Conservation (phyloP, 2,113 vertebrate genomes). For the Esox niger region DNA sequence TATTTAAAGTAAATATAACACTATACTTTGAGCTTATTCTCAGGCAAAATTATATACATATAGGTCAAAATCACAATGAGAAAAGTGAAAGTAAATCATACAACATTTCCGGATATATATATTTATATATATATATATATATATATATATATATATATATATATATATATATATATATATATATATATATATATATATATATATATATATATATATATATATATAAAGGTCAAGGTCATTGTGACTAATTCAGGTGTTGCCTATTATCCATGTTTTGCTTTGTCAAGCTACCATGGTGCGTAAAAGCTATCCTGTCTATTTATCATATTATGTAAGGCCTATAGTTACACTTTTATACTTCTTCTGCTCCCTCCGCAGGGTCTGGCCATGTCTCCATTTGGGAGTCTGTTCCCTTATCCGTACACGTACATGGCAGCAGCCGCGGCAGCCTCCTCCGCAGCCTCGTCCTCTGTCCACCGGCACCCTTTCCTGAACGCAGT, state of each 20-base stretch:
- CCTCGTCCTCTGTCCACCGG: constrained; percentile 85
- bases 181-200: too few species aligned
- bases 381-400: constrained; percentile 94
- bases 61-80: not conserved
- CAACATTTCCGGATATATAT: not conserved
- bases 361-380: constrained; percentile 71
- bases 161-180: too few species aligned
- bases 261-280: not conserved
- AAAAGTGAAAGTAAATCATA: constrained; percentile 5
- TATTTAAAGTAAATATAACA: too few species aligned
- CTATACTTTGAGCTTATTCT: not conserved
- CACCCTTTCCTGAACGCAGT: constrained; percentile 90
- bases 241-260: not conserved
- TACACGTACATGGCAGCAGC: constrained; percentile 98
- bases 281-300: not conserved
- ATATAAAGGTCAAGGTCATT: not conserved
- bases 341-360: not conserved
- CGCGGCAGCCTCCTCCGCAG: constrained; percentile 82
- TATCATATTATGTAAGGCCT: not conserved
- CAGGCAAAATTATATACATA: not conserved
- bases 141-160: too few species aligned
- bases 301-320: not conserved
- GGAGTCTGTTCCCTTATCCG: constrained; percentile 90
- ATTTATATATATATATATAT: too few species aligned
- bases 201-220: too few species aligned